A percentile compares a stretch with the other conserved stretches of the same genome.
These are phyloP conservation scores for Drosophila micromelanica DNA, from an alignment of 1,140 invertebrate genomes.

Conservation along the genomic window DNA sequence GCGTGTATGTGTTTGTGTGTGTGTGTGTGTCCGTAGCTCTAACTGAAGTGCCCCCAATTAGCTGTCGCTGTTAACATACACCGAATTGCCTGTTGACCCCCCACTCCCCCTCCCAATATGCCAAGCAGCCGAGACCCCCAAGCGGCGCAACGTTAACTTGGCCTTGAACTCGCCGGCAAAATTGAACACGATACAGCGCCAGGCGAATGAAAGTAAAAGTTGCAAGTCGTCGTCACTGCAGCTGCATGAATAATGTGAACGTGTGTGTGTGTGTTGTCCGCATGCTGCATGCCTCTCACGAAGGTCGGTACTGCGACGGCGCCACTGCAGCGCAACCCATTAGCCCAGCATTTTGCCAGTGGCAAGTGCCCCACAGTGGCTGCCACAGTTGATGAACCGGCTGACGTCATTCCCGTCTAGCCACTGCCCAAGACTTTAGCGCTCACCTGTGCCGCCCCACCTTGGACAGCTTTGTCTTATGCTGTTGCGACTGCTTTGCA, in stretches of 20 bases:
- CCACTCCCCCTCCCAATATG: not conserved
- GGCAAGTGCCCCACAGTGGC: constrained; percentile 17
- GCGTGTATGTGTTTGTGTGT: constrained; percentile 10
- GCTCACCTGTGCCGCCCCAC: constrained; percentile 14
- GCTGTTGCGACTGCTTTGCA: constrained; percentile 23
- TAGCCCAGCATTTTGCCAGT: constrained; percentile 19
- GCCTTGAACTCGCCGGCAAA: constrained; percentile 77
- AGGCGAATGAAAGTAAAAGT: constrained; percentile 75
- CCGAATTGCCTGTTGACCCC: not conserved
- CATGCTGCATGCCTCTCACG: constrained; percentile 42
- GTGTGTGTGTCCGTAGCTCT: constrained; percentile 23
- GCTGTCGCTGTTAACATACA: constrained; percentile 39
- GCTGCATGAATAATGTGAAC: constrained; percentile 75
- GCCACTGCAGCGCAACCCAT: constrained; percentile 34
- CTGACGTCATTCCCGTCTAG: constrained; percentile 62
- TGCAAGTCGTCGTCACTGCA: constrained; percentile 56
- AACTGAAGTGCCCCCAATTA: constrained; percentile 63
- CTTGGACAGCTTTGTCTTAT: constrained; percentile 47
- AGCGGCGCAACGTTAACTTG: constrained; percentile 22
- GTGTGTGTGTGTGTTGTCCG: constrained; percentile 18
- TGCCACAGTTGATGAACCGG: constrained; percentile 57
- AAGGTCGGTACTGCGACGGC: constrained; percentile 57
- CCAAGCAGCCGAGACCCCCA: too few species aligned
- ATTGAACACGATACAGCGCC: constrained; percentile 64
- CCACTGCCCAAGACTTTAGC: constrained; percentile 22